Percentiles rank a stretch among this genome's conserved stretches.
Evolutionary conservation across 2,113 vertebrate species (phyloP).

Genomic region (Poeciliopsis turrubarensis): DNA sequence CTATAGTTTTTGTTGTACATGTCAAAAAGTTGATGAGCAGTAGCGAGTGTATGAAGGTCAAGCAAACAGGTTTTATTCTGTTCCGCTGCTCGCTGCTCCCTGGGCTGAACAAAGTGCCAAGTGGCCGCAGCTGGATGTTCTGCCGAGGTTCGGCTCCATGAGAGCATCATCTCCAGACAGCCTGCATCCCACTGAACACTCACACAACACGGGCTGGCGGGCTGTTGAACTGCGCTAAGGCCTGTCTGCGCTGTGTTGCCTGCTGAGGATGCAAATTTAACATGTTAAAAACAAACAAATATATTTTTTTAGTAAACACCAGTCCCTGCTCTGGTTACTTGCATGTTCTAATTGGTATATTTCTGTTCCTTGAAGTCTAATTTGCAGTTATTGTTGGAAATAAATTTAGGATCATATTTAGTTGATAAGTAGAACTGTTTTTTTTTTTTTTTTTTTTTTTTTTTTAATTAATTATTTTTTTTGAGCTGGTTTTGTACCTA

Average conservation of each 20-base stretch:
- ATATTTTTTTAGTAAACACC: too few species aligned
- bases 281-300: background rate
- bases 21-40: background rate
- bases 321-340: too few species aligned
- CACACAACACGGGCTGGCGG: background rate
- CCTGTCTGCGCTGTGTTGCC: too few species aligned
- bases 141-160: background rate
- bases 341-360: background rate
- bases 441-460: too few species aligned
- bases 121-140: constrained; percentile 22
- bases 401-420: background rate
- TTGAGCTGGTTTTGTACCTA: background rate
- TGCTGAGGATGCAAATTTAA: background rate
- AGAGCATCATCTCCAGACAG: background rate
- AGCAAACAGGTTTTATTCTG: constrained; percentile 32
- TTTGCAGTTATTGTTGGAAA: background rate
- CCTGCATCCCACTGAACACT: background rate
- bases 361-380: background rate
- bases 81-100: background rate
- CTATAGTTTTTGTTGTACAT: background rate
- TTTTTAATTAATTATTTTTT: background rate
- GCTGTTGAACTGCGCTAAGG: background rate
- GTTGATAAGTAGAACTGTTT: background rate
- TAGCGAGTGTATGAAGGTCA: constrained; percentile 49
- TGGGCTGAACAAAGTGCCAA: constrained; percentile 50